These are phyloP conservation scores for Loripinus fragilis DNA, from an alignment of 2,888 invertebrate species.

Conservation along the genomic window DNA sequence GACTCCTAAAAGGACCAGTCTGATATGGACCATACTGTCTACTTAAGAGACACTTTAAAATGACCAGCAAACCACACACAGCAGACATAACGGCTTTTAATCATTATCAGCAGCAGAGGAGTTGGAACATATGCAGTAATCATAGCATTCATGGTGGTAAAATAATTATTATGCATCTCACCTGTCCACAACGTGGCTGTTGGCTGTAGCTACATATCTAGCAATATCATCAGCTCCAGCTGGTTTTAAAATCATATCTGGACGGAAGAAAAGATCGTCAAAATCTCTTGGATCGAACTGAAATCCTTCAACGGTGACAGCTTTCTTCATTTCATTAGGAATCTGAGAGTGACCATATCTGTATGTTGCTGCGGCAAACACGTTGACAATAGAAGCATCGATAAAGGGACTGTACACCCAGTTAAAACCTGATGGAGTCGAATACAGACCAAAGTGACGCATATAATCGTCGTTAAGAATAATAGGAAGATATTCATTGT, in stretches of 20 bases:
- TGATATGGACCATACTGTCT: too few relatives aligned
- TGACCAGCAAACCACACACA: too few relatives aligned
- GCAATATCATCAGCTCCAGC: neutral
- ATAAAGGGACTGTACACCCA: neutral
- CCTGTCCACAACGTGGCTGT: neutral
- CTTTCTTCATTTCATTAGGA: neutral
- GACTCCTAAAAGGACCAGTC: too few relatives aligned
- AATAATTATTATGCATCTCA: too few relatives aligned
- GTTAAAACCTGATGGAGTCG: neutral
- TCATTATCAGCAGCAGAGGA: too few relatives aligned
- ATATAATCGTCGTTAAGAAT: neutral
- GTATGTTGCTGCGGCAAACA: neutral
- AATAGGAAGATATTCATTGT: neutral
- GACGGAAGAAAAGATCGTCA: neutral
- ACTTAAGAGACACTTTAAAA: too few relatives aligned
- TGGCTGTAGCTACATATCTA: neutral
- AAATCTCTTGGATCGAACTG: neutral
- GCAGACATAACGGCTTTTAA: too few relatives aligned
- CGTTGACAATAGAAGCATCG: neutral
- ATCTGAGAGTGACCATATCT: neutral
- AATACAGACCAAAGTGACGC: neutral
- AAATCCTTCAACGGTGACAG: neutral
- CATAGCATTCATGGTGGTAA: too few relatives aligned
- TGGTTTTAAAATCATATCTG: neutral
- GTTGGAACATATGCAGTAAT: too few relatives aligned